Evolutionary conservation across 2,888 invertebrate species (phyloP), one percentile per base, ranked within the genome.

Genomic region (Nemotelus nigrinus): DNA sequence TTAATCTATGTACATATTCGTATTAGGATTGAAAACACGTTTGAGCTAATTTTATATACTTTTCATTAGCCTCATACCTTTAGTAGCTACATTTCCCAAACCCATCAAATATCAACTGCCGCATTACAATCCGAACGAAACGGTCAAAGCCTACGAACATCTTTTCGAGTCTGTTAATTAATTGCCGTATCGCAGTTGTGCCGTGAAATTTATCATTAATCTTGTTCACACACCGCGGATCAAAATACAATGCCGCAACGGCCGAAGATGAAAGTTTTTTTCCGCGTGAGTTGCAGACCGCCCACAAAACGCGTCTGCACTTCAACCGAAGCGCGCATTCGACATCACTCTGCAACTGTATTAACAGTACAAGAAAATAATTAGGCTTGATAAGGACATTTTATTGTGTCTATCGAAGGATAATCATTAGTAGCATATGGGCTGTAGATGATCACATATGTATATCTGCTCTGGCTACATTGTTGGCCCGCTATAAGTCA

Each of bases 131-230:
- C 25, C 25, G 25, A 25, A 25, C 25, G 25, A 25, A 25, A 25
- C 25, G 0, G 25, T 25, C 25, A 47, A 48, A 68, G 48, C 67
- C 48, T 25, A 39, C 45, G 45, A 47, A 68, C 74, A 74, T 41
- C 43, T 60, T 50, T 47, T 74, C 25, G 60, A 50, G 74, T 48
- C 63, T 53, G 68, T 77, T 68, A 67, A 77, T 77, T 77, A 77
- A 77, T 77, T 77, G 76, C 76, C 76, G 65, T 77, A 77, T 77
- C 76, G 67, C 84, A 85, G 85, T 83, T 85, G 84, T 84, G 83
- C 85, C 85, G 84, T 86, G 86, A 86, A 86, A 86, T 86, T 84
- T 44, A 83, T 81, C 86, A 86, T 86, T 86, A 86, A 86, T 86
- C 86, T 86, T 85, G 85, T 83, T 83, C 83, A 82, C 82, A 80